A percentile compares a stretch with the other conserved stretches of the same genome.
Evolutionary conservation across 1,140 invertebrate species (phyloP).

Genomic region (Saccostrea cuccullata): DNA sequence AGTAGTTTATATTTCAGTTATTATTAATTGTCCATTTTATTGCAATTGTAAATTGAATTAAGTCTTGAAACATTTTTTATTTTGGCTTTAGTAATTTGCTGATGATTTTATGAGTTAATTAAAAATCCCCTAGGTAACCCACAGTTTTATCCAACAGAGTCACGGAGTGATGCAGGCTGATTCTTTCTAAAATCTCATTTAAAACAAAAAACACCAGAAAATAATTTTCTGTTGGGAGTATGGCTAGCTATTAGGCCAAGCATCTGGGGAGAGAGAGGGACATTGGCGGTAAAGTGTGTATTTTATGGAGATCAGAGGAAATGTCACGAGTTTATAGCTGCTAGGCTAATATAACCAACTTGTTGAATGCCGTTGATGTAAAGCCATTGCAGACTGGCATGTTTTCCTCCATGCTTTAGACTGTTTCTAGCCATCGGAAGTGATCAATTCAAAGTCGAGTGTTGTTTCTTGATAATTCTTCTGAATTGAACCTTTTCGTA

Average conservation of each 20-base stretch:
- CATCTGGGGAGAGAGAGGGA: neutral
- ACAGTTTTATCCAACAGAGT: neutral
- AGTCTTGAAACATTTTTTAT: neutral
- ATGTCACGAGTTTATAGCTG: slow-evolving; percentile 22
- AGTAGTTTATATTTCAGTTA: neutral
- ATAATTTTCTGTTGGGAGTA: neutral
- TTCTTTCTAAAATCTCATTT: slow-evolving; percentile 5
- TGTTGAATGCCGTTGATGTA: slow-evolving; percentile 25
- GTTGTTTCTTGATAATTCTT: neutral
- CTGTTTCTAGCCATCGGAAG: slow-evolving; percentile 19
- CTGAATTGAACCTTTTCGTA: slow-evolving; percentile 4
- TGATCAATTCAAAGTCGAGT: slow-evolving; percentile 23
- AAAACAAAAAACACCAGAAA: neutral
- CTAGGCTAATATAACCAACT: slow-evolving; percentile 24
- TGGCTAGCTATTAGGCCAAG: neutral
- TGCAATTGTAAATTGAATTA: no score
- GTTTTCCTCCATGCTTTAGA: slow-evolving; percentile 19
- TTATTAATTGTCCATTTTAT: no score
- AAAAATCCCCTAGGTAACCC: neutral
- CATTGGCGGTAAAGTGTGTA: neutral
- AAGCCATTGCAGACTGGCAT: slow-evolving; percentile 17
- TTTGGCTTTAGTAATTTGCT: neutral
- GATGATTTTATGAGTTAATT: neutral
- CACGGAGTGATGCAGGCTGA: neutral
- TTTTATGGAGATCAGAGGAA: slow-evolving; percentile 20